These are phyloP conservation scores for Macrocentrus cingulum DNA, from an alignment of 1,140 invertebrate species.

Conservation along the genomic window DNA sequence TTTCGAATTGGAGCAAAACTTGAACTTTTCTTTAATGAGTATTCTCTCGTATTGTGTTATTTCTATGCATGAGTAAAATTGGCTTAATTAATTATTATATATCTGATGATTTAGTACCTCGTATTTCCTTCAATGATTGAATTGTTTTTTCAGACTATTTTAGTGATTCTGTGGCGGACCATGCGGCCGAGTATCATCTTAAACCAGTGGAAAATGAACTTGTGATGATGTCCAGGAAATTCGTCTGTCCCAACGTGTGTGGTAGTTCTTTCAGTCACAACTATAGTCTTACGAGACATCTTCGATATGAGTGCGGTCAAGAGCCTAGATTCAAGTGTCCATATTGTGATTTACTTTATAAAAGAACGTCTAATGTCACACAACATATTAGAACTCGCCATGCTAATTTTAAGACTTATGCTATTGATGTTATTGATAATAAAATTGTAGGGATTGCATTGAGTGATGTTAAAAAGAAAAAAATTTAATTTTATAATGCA, in stretches of 20 bases:
- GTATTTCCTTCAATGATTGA: too few species aligned
- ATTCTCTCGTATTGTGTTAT: too few species aligned
- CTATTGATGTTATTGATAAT: slow-evolving; percentile 28
- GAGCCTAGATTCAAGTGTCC: slow-evolving; percentile 44
- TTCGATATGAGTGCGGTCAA: slow-evolving; percentile 53
- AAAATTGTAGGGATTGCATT: slow-evolving; percentile 15
- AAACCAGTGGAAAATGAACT: background rate
- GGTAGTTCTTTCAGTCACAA: slow-evolving; percentile 34
- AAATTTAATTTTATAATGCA: background rate
- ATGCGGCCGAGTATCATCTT: slow-evolving; percentile 14
- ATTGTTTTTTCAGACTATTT: slow-evolving; percentile 24
- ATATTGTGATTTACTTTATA: slow-evolving; percentile 60
- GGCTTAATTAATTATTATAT: too few species aligned
- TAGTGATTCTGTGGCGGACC: slow-evolving; percentile 21
- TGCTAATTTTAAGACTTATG: slow-evolving; percentile 18
- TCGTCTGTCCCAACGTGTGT: slow-evolving; percentile 32
- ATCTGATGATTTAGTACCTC: too few species aligned
- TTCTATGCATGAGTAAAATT: too few species aligned
- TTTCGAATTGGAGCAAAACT: too few species aligned
- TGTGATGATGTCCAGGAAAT: slow-evolving; percentile 11
- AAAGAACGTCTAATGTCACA: slow-evolving; percentile 36
- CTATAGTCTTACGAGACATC: slow-evolving; percentile 40
- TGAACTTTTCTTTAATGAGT: too few species aligned
- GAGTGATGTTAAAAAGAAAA: slow-evolving; percentile 33
- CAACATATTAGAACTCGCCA: slow-evolving; percentile 36